A percentile compares a stretch with the other conserved stretches of the same genome.
These are phyloP conservation scores for Brevimyrus niger DNA, from an alignment of 2,113 vertebrate species.

Conservation along the genomic window DNA sequence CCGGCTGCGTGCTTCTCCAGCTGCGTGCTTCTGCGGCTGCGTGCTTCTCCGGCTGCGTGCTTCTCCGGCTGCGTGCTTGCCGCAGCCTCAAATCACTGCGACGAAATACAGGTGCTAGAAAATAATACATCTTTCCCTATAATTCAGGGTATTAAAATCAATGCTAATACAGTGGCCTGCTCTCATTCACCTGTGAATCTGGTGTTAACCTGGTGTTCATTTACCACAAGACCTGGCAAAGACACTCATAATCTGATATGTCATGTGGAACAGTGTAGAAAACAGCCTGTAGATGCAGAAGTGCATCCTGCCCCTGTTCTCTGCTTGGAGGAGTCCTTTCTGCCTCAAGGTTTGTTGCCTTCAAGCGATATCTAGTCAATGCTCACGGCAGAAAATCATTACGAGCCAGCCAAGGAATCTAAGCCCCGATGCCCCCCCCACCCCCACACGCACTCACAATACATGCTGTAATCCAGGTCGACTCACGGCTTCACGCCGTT, in stretches of 20 bases:
- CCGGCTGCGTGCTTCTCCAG: no score
- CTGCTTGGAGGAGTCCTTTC: background rate
- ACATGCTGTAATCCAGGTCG: background rate
- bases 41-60: no score
- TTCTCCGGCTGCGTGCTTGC: no score
- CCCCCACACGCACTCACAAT: background rate
- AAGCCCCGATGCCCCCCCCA: no score
- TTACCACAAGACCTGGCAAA: background rate
- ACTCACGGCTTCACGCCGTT: background rate
- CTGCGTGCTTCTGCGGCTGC: no score
- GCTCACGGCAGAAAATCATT: background rate
- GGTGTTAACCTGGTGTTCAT: background rate
- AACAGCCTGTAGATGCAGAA: background rate
- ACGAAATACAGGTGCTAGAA: background rate
- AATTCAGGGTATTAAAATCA: background rate
- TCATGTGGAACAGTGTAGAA: background rate
- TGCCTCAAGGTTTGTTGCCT: background rate
- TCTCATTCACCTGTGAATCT: background rate
- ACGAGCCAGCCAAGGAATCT: background rate
- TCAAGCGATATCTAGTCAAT: slow-evolving; percentile 5
- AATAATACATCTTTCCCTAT: background rate
- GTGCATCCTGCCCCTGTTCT: background rate
- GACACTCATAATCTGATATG: background rate
- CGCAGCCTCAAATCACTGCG: background rate
- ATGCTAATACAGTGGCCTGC: background rate